Conservation (phyloP, 2,113 vertebrate species). For the human region DNA sequence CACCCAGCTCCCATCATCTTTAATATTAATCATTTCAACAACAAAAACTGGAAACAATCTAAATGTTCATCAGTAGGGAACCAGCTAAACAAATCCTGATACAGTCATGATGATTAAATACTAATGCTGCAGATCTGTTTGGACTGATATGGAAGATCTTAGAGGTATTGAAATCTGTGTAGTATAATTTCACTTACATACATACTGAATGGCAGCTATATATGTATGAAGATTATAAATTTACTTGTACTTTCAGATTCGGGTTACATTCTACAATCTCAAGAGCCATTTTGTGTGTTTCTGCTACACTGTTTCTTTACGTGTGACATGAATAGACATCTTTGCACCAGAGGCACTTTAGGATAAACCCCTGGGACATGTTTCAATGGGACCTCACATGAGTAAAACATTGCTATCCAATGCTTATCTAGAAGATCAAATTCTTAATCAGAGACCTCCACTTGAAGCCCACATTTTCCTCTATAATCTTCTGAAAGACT, state of each 20-base stretch:
- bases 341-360: background rate
- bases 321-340: slow-evolving; percentile 43
- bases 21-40: background rate
- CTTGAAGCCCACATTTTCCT: slow-evolving; percentile 74
- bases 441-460: slow-evolving; percentile 74
- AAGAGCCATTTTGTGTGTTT: background rate
- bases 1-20: background rate
- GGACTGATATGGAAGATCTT: background rate
- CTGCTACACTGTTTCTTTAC: background rate
- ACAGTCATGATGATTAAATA: background rate
- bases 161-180: background rate
- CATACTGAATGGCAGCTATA: background rate
- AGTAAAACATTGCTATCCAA: slow-evolving; percentile 57
- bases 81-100: background rate
- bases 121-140: background rate
- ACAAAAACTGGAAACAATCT: background rate
- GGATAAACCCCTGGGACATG: slow-evolving; percentile 45
- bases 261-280: background rate
- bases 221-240: background rate
- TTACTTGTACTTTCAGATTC: background rate
- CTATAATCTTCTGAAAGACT: slow-evolving; percentile 75
- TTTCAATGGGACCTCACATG: slow-evolving; percentile 60
- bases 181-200: background rate
- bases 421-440: slow-evolving; percentile 74
- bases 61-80: background rate